Evolutionary conservation across 2,797 vertebrate species (phyloP), one percentile per base, ranked within the genome.

Genomic region (Xenops minutus): DNA sequence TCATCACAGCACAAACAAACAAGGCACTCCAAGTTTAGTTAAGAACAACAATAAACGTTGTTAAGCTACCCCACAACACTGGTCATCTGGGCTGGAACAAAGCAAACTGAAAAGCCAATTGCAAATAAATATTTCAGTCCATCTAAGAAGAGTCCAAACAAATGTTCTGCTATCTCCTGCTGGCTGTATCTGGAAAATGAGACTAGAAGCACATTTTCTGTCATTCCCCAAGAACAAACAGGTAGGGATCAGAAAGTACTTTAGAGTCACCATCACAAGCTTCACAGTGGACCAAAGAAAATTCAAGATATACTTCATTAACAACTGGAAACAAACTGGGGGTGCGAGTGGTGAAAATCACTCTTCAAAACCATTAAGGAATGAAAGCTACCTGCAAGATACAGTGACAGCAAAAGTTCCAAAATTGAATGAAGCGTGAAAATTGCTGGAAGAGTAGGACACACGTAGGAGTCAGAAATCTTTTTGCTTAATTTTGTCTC

Each of bases 401-500:
- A 80, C 66, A 23, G 6, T 87, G 85, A 92, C 82, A 92, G 68
- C 43, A 91, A 10, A 87, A 94, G 76, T 52, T 92, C 66, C 73
- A 74, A 93, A 93, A 91, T 52, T 86, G 79, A 95, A 93, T 66
- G 76, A 91, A 91, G 83, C 34, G 59, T 32, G 66, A 89, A 93
- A 93, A 92, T 69, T 89, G 48, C 81, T 92, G 46, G 37, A 78
- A 83, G 82, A 93, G 62, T 89, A 92, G 52, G 69, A 95, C 85
- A 94, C 29, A 69, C n/a, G 85, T 92, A 85, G 91, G 89, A 93
- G 82, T 93, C 82, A 95, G 74, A 93, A 94, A 83, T 80, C 58
- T 92, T 95, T 94, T 77, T 85, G 69, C 69, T 55, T 90, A 78
- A 90, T 92, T 95, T 95, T 73, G 62, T 75, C 85, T 95, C 66